Base-by-base conservation (phyloP, 2,797 vertebrate species). In the Gobionotothen gibberifrons region DNA sequence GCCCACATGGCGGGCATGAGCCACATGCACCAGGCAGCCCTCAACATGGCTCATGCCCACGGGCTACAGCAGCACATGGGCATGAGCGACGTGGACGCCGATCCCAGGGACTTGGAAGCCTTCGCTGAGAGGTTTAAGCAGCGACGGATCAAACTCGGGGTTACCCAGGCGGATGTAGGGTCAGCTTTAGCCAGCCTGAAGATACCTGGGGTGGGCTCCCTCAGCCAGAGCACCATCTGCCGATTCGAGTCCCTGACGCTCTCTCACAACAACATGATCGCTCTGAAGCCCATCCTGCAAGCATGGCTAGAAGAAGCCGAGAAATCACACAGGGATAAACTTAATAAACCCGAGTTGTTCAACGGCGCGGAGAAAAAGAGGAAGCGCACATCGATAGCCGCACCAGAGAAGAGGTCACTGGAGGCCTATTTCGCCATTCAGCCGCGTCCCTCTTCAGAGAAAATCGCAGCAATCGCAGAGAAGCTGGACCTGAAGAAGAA, bases 401-500 rank as follows among this genome's bases (percentile, higher is more conserved):
- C 97, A 1, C 97, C 97, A 0, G 97, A 99, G 89, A 98, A 98
- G 93, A 91, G 97, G 66, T 99, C 97, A 2, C 93, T 98, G 46
- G 97, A 99, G 95, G 97, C 97, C 65, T 98, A 98, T 81, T 99
- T 99, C 79, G 96, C 97, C 86, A 96, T 99, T 79, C 97, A 98
- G 92, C 97, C 97, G 1, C 95, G 97, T 84, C 97, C 97, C 36
- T 98, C 97, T 63, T 98, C 97, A 12, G 97, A 98, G 89, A 98
- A 98, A 90, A 98, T 98, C 78, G 97, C 97, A n/a, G 97, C 97
- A 21, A 98, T 98, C 78, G 97, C 97, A 1, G 97, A 98, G 83
- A 99, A 98, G 87, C 95, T 99, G 89, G 97, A 98, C 93, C 97
- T 99, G 65, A 98, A 99, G 94, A 99, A 98, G 94, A 99, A 98